A percentile compares a stretch with the other conserved stretches of the same genome.
phyloP scores from a whole-genome alignment of 1,140 invertebrate species.

The Diachasmimorpha longicaudata region DNA sequence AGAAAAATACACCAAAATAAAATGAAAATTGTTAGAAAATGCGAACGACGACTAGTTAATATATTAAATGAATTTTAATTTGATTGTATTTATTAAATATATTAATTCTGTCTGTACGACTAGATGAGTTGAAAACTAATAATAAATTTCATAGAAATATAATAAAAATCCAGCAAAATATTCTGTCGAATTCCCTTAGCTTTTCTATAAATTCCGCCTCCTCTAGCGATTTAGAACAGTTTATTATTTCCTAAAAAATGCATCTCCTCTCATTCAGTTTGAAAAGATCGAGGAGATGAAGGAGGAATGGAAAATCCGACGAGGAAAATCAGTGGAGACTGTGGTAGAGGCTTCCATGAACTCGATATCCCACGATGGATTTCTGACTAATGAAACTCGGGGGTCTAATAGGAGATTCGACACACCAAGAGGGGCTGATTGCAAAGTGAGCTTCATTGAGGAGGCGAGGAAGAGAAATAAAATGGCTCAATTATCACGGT shows the following conservation, averaged over 20 bases:
- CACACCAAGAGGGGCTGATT: constrained; percentile 53
- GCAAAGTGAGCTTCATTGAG: constrained; percentile 81
- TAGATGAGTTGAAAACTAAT: too few relatives aligned
- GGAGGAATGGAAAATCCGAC: constrained; percentile 67
- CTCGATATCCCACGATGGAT: constrained; percentile 76
- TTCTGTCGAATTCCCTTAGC: too few relatives aligned
- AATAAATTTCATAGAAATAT: too few relatives aligned
- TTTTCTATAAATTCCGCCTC: too few relatives aligned
- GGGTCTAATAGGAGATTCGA: constrained; percentile 43
- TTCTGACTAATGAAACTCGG: constrained; percentile 67
- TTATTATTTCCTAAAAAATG: not conserved
- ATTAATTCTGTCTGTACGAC: too few relatives aligned
- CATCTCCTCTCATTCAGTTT: constrained; percentile 49
- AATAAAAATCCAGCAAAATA: too few relatives aligned
- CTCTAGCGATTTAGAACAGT: too few relatives aligned
- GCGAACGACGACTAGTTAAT: too few relatives aligned
- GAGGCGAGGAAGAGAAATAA: constrained; percentile 80
- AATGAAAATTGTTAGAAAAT: too few relatives aligned
- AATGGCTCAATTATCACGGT: constrained; percentile 75
- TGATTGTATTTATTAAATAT: too few relatives aligned
- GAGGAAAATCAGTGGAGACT: constrained; percentile 68
- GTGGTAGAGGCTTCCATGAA: constrained; percentile 73
- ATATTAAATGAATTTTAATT: too few relatives aligned
- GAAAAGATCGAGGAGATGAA: constrained; percentile 63
- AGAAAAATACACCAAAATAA: too few relatives aligned